Percentiles rank a stretch among this genome's conserved stretches.
Evolutionary conservation across 2,888 invertebrate genomes (phyloP).

Genomic region (Acleris laterana): DNA sequence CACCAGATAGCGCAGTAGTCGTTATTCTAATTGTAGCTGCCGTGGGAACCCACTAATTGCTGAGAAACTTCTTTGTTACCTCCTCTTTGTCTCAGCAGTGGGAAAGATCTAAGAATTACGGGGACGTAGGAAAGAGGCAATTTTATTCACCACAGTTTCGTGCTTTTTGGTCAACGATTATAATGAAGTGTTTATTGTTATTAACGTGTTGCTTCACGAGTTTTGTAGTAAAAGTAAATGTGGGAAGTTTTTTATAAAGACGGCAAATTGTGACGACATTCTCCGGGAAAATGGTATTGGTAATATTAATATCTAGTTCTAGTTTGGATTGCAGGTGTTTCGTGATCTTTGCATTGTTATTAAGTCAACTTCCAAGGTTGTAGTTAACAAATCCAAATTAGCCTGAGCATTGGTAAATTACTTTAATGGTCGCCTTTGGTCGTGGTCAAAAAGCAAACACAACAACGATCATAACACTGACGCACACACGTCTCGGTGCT

Average conservation of each 20-base stretch:
- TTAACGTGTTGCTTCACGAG: constrained; percentile 29
- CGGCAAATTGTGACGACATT: constrained; percentile 15
- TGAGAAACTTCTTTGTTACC: constrained; percentile 43
- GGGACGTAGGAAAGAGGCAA: constrained; percentile 38
- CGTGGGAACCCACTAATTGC: constrained; percentile 61
- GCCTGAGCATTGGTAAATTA: no score
- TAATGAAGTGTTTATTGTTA: constrained; percentile 37
- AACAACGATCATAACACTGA: no score
- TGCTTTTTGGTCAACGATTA: constrained; percentile 42
- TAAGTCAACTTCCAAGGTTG: neutral
- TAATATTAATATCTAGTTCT: neutral
- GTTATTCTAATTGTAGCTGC: constrained; percentile 61
- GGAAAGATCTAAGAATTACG: constrained; percentile 43
- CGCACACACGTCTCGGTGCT: no score
- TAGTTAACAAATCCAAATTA: neutral
- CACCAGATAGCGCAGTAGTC: constrained; percentile 46
- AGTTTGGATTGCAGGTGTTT: constrained; percentile 4
- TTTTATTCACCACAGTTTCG: constrained; percentile 38
- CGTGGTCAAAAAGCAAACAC: no score
- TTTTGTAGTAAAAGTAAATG: constrained; percentile 33
- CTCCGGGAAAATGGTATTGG: constrained; percentile 13
- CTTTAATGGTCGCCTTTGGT: no score
- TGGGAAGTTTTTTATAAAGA: constrained; percentile 23
- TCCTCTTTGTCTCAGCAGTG: constrained; percentile 37
- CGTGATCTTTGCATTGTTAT: constrained; percentile 8